Base-by-base conservation (phyloP, 2,888 invertebrate genomes). In the Phragmatobia fuliginosa region DNA sequence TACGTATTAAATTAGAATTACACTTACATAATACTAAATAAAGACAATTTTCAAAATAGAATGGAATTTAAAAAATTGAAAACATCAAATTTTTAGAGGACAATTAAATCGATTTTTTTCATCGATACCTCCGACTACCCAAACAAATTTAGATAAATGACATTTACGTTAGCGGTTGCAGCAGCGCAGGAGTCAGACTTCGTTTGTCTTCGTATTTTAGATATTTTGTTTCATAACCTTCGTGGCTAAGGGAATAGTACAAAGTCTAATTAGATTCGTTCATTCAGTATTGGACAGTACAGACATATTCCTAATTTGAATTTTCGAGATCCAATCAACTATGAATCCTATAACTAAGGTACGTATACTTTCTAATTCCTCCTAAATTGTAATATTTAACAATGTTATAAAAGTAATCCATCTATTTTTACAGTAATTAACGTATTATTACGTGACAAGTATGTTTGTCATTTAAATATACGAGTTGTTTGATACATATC, bases 311-410 rank as follows among this genome's bases (percentile, higher is more conserved):
- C n/a, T n/a, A n/a, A n/a, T 58, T 14, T 68, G 32, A 7, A 58
- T 41, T 68, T 32, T 67, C 2, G 28, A n/a, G 21, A 52, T 68
- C 31, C 31, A 71, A 65, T 3, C 63, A 63, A 80, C 70, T 68
- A 92, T 92, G 92, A 91, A 92, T 86, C 91, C 92, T 25, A 75
- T 92, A 21, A 84, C 81, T 60, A 90, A 91, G 83, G 92, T 91
- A 85, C 89, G 90, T 84, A 31, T 70, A 63, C 25, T 71, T 74
- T 70, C 0, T 52, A 25, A 63, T 66, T 65, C 73, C 8, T 58
- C 21, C 38, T 1, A 25, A 52, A 38, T 67, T 62, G 14, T 31
- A 52, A 45, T 10, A 49, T 49, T 18, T 10, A 62, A 8, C 14
- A 52, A 33, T 1, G 25, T 28, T 8, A 18, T 14, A 4, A 25